These are phyloP conservation scores for Nymphalis polychloros DNA, from an alignment of 2,888 invertebrate species.

Conservation along the genomic window DNA sequence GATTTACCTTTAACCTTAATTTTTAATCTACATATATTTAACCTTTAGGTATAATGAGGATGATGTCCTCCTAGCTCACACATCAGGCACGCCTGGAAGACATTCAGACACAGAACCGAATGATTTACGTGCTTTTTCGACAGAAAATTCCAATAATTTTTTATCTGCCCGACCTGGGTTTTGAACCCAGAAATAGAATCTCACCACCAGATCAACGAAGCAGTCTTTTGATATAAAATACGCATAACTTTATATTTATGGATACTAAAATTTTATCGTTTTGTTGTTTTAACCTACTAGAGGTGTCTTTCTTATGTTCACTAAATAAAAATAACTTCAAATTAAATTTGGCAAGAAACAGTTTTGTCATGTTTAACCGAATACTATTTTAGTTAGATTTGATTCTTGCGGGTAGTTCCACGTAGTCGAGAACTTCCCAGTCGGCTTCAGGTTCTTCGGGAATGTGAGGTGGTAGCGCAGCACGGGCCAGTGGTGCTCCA, in stretches of 20 bases:
- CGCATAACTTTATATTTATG: neutral
- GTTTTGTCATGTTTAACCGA: neutral
- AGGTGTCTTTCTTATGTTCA: neutral
- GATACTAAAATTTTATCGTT: neutral
- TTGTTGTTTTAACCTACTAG: neutral
- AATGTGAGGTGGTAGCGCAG: conserved; percentile 76
- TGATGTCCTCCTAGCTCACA: too few species aligned
- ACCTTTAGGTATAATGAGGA: too few species aligned
- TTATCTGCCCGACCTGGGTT: too few species aligned
- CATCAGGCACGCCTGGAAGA: too few species aligned
- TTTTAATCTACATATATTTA: too few species aligned
- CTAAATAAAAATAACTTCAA: neutral
- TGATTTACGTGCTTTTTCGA: too few species aligned
- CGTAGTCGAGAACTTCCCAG: conserved; percentile 86
- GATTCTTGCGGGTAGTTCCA: conserved; percentile 73
- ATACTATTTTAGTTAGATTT: conserved; percentile 23
- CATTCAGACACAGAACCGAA: too few species aligned
- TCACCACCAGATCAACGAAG: too few species aligned
- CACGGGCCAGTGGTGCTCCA: conserved; percentile 83
- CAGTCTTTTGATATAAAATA: neutral
- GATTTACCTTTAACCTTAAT: too few species aligned
- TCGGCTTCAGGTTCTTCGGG: conserved; percentile 79
- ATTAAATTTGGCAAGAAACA: conserved; percentile 12
- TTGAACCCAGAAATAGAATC: too few species aligned
- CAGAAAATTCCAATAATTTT: too few species aligned